Evolutionary conservation across 2,113 vertebrate genomes (phyloP).

Genomic region (Pseudorectes ferrugineus): DNA sequence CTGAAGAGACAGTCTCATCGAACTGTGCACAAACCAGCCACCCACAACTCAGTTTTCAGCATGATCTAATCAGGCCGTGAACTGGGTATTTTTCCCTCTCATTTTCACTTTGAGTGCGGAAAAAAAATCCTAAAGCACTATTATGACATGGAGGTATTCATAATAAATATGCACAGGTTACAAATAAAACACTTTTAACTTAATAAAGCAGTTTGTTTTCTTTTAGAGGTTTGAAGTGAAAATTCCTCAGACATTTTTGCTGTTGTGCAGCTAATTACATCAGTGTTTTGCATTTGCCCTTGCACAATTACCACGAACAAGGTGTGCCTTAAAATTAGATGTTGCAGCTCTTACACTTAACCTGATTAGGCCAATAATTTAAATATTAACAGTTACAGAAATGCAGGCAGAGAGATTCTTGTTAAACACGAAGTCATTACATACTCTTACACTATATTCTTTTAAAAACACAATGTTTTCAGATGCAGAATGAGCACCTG

Average conservation of each 20-base stretch:
- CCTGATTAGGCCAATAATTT: constrained; percentile 29
- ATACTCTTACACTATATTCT: not conserved
- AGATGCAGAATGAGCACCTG: not conserved
- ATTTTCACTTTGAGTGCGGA: not conserved
- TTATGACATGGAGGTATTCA: not conserved
- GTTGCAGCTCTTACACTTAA: not conserved
- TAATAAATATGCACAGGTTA: not conserved
- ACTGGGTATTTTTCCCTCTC: not conserved
- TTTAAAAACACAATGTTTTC: not conserved
- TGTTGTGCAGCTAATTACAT: not conserved
- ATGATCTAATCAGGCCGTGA: not conserved
- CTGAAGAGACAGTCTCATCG: fast-evolving
- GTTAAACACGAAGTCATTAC: not conserved
- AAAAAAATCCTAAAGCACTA: not conserved
- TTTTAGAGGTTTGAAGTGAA: not conserved
- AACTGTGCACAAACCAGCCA: not conserved
- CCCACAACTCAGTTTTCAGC: not conserved
- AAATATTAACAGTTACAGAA: constrained; percentile 7
- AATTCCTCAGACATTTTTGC: not conserved
- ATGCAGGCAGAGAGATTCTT: not conserved
- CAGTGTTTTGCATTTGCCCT: constrained; percentile 17
- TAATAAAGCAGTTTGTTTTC: not conserved
- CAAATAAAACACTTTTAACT: not conserved
- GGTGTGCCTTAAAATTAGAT: constrained; percentile 15
- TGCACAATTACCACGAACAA: not conserved